phyloP scores from a whole-genome alignment of 2,888 invertebrate genomes.

The Meta bourneti region DNA sequence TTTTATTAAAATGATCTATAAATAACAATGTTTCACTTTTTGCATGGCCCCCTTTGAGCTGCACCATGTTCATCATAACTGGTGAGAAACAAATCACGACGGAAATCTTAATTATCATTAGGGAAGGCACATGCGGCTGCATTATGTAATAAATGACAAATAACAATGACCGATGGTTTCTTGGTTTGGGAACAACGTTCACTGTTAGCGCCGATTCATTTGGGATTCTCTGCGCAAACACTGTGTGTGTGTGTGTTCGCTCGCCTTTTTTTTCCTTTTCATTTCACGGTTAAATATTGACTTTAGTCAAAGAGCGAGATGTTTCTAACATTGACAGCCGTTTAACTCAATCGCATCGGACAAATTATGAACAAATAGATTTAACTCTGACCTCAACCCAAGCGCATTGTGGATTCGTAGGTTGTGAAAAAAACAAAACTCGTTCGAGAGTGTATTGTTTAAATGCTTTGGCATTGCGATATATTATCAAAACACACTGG shows the following conservation, averaged over 20 bases:
- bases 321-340: constrained; percentile 59
- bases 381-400: constrained; percentile 51
- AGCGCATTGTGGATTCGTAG: constrained; percentile 4
- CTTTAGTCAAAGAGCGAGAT: constrained; percentile 29
- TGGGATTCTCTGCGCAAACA: constrained; percentile 58
- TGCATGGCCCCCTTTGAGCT: background rate
- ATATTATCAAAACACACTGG: constrained; percentile 3
- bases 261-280: constrained; percentile 40
- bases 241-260: too few species aligned
- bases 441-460: constrained; percentile 5
- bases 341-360: constrained; percentile 65
- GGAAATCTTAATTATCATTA: constrained; percentile 66
- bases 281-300: constrained; percentile 64
- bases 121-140: constrained; percentile 23
- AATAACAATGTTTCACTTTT: background rate
- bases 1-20: too few species aligned
- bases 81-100: constrained; percentile 53
- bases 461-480: background rate
- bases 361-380: constrained; percentile 75
- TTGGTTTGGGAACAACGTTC: background rate
- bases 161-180: constrained; percentile 66
- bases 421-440: background rate
- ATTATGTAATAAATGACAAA: constrained; percentile 65
- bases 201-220: constrained; percentile 21
- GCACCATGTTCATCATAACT: background rate